Percentiles rank a stretch among this genome's conserved stretches.
These are phyloP conservation scores for Diuraphis noxia DNA, from an alignment of 1,140 invertebrate species.

Conservation along the genomic window DNA sequence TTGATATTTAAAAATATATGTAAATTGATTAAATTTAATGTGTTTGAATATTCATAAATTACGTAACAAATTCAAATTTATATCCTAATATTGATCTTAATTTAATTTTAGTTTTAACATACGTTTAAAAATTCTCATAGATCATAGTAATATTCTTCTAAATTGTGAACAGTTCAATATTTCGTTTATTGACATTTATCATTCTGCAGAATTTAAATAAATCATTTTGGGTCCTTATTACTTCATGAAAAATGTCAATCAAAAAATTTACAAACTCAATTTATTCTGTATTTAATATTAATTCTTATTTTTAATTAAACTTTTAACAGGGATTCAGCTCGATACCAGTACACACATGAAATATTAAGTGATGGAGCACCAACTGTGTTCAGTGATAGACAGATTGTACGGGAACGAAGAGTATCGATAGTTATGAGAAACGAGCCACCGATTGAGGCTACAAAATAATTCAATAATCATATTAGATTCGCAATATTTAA, in stretches of 20 bases:
- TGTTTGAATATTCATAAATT: not conserved
- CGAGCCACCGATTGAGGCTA: slow-evolving; percentile 60
- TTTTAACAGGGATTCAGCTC: slow-evolving; percentile 70
- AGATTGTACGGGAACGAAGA: slow-evolving; percentile 71
- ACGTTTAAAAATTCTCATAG: not conserved
- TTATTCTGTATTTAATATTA: not conserved
- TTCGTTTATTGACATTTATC: not conserved
- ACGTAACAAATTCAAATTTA: not conserved
- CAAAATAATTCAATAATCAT: not conserved
- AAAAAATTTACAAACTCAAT: not conserved
- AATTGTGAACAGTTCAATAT: not conserved
- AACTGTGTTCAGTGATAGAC: slow-evolving; percentile 73
- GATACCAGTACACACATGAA: slow-evolving; percentile 93
- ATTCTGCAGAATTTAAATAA: not conserved
- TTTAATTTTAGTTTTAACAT: not conserved
- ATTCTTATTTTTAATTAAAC: not conserved
- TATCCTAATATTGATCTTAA: not conserved
- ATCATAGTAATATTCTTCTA: not conserved
- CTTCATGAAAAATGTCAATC: not conserved
- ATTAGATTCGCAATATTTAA: not conserved
- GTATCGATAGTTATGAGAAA: slow-evolving; percentile 92
- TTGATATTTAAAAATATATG: no score
- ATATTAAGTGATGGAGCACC: slow-evolving; percentile 72
- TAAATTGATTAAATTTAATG: no score
- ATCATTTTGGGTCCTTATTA: not conserved